These are phyloP conservation scores for Macaria liturata DNA, from an alignment of 2,888 invertebrate species.

Conservation along the genomic window DNA sequence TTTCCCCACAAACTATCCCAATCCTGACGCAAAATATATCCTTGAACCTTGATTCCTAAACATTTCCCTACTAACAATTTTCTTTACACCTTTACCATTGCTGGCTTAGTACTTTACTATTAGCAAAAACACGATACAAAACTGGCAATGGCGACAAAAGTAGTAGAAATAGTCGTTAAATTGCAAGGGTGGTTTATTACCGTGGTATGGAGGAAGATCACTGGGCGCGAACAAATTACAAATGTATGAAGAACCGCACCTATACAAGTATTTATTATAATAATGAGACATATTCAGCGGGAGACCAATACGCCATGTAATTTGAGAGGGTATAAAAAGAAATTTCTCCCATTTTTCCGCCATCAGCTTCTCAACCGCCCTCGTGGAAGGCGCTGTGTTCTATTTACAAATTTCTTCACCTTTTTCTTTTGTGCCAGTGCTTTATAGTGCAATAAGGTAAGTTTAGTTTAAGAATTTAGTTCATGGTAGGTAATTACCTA, in stretches of 20 bases:
- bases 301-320: conserved; percentile 66
- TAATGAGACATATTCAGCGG: conserved; percentile 79
- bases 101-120: conserved; percentile 5
- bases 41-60: conserved; percentile 23
- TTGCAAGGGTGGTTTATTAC: neutral
- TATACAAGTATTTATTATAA: conserved; percentile 48
- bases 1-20: conserved; percentile 2
- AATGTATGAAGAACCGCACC: conserved; percentile 68
- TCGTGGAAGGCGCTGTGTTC: conserved; percentile 53
- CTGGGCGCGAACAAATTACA: conserved; percentile 70
- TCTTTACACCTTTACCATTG: conserved; percentile 21
- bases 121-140: no score
- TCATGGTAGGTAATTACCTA: no score
- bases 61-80: neutral
- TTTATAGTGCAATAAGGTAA: conserved; percentile 42
- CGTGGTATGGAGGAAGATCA: conserved; percentile 40
- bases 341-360: conserved; percentile 33
- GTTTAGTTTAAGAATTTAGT: conserved; percentile 18
- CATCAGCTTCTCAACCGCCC: conserved; percentile 55
- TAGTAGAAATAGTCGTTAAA: neutral
- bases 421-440: conserved; percentile 35
- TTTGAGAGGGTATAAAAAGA: conserved; percentile 72
- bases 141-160: conserved; percentile 13
- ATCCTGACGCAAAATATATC: conserved; percentile 45
- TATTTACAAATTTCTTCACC: conserved; percentile 30